phyloP scores from a whole-genome alignment of 2,797 vertebrate species.

The Tarsius wallacei region DNA sequence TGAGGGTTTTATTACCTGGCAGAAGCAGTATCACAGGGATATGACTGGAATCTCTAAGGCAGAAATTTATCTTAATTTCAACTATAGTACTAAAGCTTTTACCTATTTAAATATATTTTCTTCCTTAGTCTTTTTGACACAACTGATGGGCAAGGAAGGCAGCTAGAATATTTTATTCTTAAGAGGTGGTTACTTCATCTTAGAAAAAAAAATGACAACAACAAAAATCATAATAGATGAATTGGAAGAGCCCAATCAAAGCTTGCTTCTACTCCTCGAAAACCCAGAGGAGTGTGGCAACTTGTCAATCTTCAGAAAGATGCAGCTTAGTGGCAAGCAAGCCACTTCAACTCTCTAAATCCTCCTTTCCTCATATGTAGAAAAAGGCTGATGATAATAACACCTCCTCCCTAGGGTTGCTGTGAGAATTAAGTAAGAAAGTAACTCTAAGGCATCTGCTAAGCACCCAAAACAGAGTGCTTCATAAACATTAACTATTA shows the following conservation, averaged over 20 bases:
- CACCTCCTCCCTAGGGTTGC: background rate
- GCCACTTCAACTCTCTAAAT: background rate
- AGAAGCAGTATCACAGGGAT: background rate
- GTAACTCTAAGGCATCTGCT: background rate
- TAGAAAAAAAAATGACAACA: background rate
- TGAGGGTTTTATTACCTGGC: background rate
- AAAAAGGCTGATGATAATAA: background rate
- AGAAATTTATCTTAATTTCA: conserved; percentile 20
- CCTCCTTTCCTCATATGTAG: background rate
- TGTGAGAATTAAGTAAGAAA: conserved; percentile 50
- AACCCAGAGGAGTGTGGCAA: background rate
- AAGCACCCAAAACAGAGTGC: background rate
- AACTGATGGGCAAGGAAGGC: background rate
- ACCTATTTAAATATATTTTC: background rate
- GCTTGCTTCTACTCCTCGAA: background rate
- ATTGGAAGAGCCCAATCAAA: background rate
- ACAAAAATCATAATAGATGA: background rate
- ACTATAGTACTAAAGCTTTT: background rate
- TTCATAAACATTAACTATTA: conserved; percentile 44
- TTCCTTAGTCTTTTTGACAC: background rate
- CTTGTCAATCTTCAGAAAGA: background rate
- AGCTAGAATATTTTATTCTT: background rate
- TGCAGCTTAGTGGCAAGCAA: background rate
- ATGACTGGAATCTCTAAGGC: background rate
- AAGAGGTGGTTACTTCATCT: conserved; percentile 8